Evolutionary conservation across 2,113 vertebrate genomes (phyloP), one percentile per base, ranked within the genome.

Genomic region (Protobothrops mucrosquamatus): DNA sequence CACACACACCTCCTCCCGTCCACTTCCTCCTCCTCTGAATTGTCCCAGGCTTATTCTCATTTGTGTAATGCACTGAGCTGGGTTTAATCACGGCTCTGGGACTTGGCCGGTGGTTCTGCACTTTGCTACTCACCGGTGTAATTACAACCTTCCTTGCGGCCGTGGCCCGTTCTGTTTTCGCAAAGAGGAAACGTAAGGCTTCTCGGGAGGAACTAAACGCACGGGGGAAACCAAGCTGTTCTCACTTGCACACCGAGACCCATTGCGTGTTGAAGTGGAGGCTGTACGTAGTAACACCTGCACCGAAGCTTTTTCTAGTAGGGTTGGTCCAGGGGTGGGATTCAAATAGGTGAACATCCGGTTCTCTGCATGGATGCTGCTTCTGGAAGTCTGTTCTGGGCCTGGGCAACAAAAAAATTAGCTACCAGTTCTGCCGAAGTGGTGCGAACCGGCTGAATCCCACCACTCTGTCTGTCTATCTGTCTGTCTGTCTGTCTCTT

Each of bases 41-140:
- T 94, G 97, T 97, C 97, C 97, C 96, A 96, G 97, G 96, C 97
- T 98, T 98, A 98, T 98, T 98, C 98, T 98, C 98, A 99, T 99
- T 98, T 99, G 97, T 97, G 97, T 99, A 99, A 99, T 99, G 98
- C 97, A 97, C 98, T 98, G 98, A 97, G 95, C 97, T 98, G 48
- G 97, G 98, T 98, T 98, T 98, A 98, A 98, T 98, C 98, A 98
- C 97, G 98, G 98, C 98, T 97, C 92, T 57, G 98, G 98, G 98
- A 98, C 98, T 98, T 98, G 97, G 93, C 93, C 96, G 91, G 93
- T 96, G 97, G 97, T 97, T 97, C 96, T 94, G 95, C 96, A 95
- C 95, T 97, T 98, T 29, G 12, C 59, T 96, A 92, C 26, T 96
- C 95, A 91, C 95, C 97, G 34, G 97, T 98, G 97, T 97, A 98